Conservation (phyloP, 2,888 invertebrate species). For the Drosophila conformis region DNA sequence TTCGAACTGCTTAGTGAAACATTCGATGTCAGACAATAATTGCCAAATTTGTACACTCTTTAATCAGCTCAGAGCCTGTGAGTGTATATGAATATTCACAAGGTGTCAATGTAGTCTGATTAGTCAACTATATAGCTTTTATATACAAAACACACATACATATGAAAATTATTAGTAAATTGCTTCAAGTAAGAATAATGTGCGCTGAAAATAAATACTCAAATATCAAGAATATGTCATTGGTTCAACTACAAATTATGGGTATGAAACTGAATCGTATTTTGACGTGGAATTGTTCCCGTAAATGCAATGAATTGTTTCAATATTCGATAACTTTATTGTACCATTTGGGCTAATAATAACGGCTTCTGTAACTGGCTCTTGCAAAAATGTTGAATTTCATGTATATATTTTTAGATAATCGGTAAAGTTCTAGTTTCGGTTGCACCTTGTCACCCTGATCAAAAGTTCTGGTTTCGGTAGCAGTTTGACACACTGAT, state of each 20-base stretch:
- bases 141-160: neutral
- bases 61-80: neutral
- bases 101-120: neutral
- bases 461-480: neutral
- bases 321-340: neutral
- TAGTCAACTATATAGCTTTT: too few relatives aligned
- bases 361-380: neutral
- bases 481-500: neutral
- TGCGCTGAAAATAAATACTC: neutral
- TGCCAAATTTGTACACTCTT: constrained; percentile 29
- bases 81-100: neutral
- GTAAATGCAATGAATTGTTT: neutral
- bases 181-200: too few relatives aligned
- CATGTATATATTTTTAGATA: neutral
- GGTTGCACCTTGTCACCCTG: too few relatives aligned
- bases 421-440: neutral
- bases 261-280: neutral
- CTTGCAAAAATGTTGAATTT: neutral
- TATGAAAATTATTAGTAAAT: neutral
- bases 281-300: too few relatives aligned
- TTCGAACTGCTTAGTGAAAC: constrained; percentile 10
- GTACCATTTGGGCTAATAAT: neutral
- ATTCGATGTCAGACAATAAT: constrained; percentile 42
- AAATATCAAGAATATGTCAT: neutral
- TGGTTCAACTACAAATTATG: neutral